A percentile compares a stretch with the other conserved stretches of the same genome.
phyloP scores from a whole-genome alignment of 2,797 vertebrate genomes.

The Oryzias sinensis region DNA sequence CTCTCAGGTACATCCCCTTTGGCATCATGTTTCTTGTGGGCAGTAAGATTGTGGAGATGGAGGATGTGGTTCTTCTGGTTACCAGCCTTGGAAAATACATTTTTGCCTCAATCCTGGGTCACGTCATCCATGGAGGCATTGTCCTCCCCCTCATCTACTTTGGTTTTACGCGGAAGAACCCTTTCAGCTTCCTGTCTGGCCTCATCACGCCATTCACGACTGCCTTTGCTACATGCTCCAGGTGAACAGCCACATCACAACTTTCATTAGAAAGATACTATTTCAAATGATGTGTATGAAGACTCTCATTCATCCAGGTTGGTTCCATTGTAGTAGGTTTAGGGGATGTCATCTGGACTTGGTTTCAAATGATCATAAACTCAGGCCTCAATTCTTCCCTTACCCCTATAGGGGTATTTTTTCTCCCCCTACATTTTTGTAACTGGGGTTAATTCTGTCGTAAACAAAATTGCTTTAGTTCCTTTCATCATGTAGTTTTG shows the following conservation, averaged over 20 bases:
- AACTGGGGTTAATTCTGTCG: too few relatives aligned
- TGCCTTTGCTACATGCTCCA: slow-evolving; percentile 95
- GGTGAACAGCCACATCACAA: slow-evolving; percentile 41
- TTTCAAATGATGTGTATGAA: not conserved
- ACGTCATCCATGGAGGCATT: slow-evolving; percentile 92
- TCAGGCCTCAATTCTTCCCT: too few relatives aligned
- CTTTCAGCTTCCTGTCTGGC: slow-evolving; percentile 91
- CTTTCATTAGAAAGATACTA: not conserved
- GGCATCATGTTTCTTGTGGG: slow-evolving; percentile 98
- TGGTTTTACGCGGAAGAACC: slow-evolving; percentile 89
- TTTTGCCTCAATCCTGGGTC: slow-evolving; percentile 92
- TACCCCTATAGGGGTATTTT: too few relatives aligned
- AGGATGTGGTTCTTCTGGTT: slow-evolving; percentile 88
- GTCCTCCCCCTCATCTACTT: slow-evolving; percentile 96
- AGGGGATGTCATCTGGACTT: too few relatives aligned
- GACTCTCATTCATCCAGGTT: too few relatives aligned
- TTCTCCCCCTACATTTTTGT: too few relatives aligned
- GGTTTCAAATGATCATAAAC: not conserved
- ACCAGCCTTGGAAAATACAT: slow-evolving; percentile 97
- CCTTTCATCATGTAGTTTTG: too few relatives aligned
- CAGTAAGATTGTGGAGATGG: slow-evolving; percentile 99
- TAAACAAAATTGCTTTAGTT: too few relatives aligned
- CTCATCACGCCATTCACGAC: slow-evolving; percentile 94
- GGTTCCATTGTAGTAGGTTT: too few relatives aligned
- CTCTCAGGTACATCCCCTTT: slow-evolving; percentile 91